phyloP scores from a whole-genome alignment of 2,888 invertebrate genomes.

The Miltochrista miniata region DNA sequence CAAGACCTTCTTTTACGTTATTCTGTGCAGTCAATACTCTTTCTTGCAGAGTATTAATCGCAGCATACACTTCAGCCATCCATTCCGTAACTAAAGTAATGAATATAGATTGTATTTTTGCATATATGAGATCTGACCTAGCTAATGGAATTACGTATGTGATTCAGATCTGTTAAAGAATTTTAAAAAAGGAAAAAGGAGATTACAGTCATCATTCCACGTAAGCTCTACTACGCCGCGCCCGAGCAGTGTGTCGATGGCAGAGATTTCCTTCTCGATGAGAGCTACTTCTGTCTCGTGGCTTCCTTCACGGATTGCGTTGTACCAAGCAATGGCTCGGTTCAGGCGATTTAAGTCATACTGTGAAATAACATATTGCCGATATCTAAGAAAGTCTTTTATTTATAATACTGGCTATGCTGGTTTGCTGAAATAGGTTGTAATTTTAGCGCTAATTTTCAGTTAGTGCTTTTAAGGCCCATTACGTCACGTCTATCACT shows the following conservation, averaged over 20 bases:
- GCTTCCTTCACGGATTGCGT: constrained; percentile 89
- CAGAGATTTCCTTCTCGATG: constrained; percentile 88
- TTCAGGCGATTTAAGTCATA: constrained; percentile 81
- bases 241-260: constrained; percentile 88
- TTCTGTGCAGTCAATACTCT: constrained; percentile 87
- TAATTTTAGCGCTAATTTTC: no score
- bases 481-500: no score
- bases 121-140: no score
- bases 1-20: constrained; percentile 84
- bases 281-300: constrained; percentile 90
- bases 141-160: no score
- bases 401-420: no score
- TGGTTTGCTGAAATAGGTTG: no score
- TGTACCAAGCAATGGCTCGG: constrained; percentile 92
- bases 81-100: constrained; percentile 84
- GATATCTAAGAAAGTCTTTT: no score
- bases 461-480: no score
- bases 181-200: no score
- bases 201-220: constrained; percentile 91
- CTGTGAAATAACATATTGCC: constrained; percentile 49
- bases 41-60: constrained; percentile 88
- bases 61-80: constrained; percentile 86
- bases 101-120: no score
- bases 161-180: no score
- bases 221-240: constrained; percentile 87